Conservation (phyloP, 2,888 invertebrate genomes). For the Nebria salina region DNA sequence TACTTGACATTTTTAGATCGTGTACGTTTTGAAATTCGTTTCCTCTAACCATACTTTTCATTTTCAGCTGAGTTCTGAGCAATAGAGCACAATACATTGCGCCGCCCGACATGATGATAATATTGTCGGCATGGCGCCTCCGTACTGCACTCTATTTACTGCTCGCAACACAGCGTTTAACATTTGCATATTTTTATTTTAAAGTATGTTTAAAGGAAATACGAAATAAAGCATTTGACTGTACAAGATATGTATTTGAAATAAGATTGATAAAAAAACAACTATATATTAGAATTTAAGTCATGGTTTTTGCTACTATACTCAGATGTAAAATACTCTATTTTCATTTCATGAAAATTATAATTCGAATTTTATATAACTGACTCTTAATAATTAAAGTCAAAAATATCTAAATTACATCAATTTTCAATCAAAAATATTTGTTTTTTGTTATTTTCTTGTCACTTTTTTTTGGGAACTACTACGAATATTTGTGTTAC, state of each 20-base stretch:
- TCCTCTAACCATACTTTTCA: neutral
- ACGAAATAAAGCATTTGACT: neutral
- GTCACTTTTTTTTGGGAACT: neutral
- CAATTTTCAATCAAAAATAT: slow-evolving; percentile 1
- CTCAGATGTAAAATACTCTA: slow-evolving; percentile 1
- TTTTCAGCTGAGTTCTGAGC: neutral
- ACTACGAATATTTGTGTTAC: neutral
- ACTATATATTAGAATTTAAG: neutral
- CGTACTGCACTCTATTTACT: too few species aligned
- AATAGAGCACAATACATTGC: neutral
- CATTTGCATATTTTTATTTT: neutral
- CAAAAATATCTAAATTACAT: slow-evolving; percentile 1
- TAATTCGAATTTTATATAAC: neutral
- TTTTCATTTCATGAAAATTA: neutral
- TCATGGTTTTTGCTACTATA: slow-evolving; percentile 1
- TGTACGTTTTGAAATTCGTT: neutral
- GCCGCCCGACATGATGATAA: too few species aligned
- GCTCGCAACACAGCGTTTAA: too few species aligned
- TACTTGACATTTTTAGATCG: neutral
- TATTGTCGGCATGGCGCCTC: too few species aligned
- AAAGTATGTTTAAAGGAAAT: neutral
- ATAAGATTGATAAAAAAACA: neutral
- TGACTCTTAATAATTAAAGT: neutral
- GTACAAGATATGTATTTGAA: neutral
- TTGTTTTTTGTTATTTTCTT: neutral